These are phyloP conservation scores for Mesaphorura yosii DNA, from an alignment of 1,140 invertebrate genomes.

Conservation along the genomic window DNA sequence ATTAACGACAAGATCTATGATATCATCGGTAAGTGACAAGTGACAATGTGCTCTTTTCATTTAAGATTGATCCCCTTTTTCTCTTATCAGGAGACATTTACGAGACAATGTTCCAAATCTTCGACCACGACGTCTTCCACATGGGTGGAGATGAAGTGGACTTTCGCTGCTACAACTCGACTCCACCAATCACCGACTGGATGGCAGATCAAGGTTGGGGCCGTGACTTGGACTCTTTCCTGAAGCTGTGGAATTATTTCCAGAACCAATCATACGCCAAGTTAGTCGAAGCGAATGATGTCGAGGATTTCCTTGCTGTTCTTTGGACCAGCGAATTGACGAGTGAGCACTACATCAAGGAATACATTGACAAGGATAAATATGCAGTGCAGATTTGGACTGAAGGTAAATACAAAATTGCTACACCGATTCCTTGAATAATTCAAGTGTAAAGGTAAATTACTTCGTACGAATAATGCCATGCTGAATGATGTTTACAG, in stretches of 20 bases:
- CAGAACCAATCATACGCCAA: slow-evolving; percentile 41
- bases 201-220: slow-evolving; percentile 54
- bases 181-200: slow-evolving; percentile 51
- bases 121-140: slow-evolving; percentile 61
- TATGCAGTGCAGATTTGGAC: slow-evolving; percentile 74
- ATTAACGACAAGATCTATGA: slow-evolving; percentile 58
- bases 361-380: slow-evolving; percentile 55
- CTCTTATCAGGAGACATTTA: slow-evolving; percentile 47
- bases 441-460: slow-evolving; percentile 54
- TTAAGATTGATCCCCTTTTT: no score
- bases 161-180: slow-evolving; percentile 63
- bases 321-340: slow-evolving; percentile 75
- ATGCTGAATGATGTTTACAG: no score
- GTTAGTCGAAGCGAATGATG: slow-evolving; percentile 33
- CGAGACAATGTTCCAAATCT: slow-evolving; percentile 48
- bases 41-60: no score
- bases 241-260: slow-evolving; percentile 63
- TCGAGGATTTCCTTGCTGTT: slow-evolving; percentile 49
- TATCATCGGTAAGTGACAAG: slow-evolving; percentile 43
- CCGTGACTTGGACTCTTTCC: slow-evolving; percentile 48
- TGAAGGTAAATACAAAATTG: slow-evolving; percentile 36
- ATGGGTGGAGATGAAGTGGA: slow-evolving; percentile 80
- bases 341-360: slow-evolving; percentile 48
- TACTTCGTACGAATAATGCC: no score
- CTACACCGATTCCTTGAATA: no score